Conservation (phyloP, 2,113 vertebrate genomes). For the Epinephelus fuscoguttatus region DNA sequence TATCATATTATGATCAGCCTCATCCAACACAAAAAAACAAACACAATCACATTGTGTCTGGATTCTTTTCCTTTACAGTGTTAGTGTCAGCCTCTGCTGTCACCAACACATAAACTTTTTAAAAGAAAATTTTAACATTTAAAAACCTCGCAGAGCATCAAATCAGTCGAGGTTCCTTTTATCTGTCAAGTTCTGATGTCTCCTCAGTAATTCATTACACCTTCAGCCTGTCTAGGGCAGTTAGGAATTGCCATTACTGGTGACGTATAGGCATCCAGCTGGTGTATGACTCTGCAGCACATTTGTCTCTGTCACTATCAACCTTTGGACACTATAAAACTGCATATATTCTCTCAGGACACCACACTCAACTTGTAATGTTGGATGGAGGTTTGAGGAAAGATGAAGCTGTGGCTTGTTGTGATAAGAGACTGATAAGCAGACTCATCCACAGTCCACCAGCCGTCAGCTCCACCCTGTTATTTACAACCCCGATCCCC, state of each 20-base stretch:
- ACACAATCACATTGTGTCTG: constrained; percentile 9
- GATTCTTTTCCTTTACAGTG: background rate
- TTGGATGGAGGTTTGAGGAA: constrained; percentile 15
- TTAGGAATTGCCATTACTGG: constrained; percentile 26
- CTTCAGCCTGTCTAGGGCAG: constrained; percentile 41
- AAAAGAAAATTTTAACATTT: constrained; percentile 15
- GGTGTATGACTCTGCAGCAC: constrained; percentile 7
- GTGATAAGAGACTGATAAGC: constrained; percentile 30
- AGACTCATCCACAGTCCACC: background rate
- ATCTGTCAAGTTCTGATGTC: constrained; percentile 49
- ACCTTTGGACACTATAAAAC: constrained; percentile 50
- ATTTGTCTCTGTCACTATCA: constrained; percentile 24
- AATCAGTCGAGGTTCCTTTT: constrained; percentile 46
- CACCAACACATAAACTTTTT: constrained; percentile 13
- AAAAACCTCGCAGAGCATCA: constrained; percentile 22
- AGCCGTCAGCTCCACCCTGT: background rate
- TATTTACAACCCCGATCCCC: background rate
- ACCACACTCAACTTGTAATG: constrained; percentile 8
- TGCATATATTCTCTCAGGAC: constrained; percentile 29
- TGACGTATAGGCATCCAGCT: constrained; percentile 43
- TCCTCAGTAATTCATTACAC: constrained; percentile 56
- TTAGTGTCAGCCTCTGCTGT: constrained; percentile 1
- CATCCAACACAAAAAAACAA: background rate
- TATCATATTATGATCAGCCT: background rate
- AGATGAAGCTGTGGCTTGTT: constrained; percentile 2